A percentile compares a stretch with the other conserved stretches of the same genome.
These are phyloP conservation scores for Matsumurasca onukii DNA, from an alignment of 1,140 invertebrate species.

Conservation along the genomic window DNA sequence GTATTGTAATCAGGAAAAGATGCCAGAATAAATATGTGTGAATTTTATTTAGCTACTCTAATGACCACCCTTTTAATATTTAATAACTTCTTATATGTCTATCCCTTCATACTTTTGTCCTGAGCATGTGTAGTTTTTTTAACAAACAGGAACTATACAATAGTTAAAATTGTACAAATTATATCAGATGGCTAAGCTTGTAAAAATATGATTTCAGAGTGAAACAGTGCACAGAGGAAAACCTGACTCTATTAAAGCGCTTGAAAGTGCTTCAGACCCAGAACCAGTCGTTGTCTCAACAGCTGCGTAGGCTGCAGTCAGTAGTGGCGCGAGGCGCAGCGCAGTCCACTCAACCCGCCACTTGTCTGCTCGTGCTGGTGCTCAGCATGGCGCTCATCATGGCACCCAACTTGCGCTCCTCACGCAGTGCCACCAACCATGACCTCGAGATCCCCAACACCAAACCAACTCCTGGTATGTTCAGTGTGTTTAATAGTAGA, in stretches of 20 bases:
- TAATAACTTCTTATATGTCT: too few species aligned
- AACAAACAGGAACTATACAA: too few species aligned
- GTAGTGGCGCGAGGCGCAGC: conserved; percentile 34
- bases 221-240: conserved; percentile 82
- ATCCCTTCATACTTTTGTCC: too few species aligned
- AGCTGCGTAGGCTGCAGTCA: conserved; percentile 49
- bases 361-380: conserved; percentile 67
- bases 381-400: conserved; percentile 76
- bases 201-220: conserved; percentile 60
- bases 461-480: conserved; percentile 36
- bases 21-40: too few species aligned
- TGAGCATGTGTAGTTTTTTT: too few species aligned
- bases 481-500: too few species aligned
- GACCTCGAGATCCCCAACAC: conserved; percentile 36
- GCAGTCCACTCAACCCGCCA: conserved; percentile 68
- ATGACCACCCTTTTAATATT: too few species aligned
- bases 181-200: too few species aligned
- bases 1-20: too few species aligned
- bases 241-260: conserved; percentile 74
- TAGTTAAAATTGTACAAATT: too few species aligned
- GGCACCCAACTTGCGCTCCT: conserved; percentile 60
- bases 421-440: conserved; percentile 39
- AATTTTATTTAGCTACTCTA: too few species aligned
- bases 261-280: conserved; percentile 76
- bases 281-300: conserved; percentile 71